Percentiles rank a stretch among this genome's conserved stretches.
Evolutionary conservation across 2,888 invertebrate genomes (phyloP).

Genomic region (Diarsia mendica): DNA sequence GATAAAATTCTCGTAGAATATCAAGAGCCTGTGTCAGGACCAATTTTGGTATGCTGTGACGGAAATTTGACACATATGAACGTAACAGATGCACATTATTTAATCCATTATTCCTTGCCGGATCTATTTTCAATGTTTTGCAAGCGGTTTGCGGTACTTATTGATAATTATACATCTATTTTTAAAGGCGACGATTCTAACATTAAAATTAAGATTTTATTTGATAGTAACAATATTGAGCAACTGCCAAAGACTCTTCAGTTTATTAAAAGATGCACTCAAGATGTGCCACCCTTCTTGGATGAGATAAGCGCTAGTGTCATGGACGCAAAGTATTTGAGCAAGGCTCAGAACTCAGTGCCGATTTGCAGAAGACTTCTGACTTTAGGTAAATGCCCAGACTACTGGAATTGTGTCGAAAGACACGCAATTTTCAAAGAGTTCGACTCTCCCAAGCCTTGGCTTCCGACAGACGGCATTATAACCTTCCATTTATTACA

Average conservation of each 20-base stretch:
- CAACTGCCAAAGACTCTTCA: slow-evolving; percentile 91
- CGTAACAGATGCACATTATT: slow-evolving; percentile 91
- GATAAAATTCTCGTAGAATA: slow-evolving; percentile 82
- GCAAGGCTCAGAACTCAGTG: slow-evolving; percentile 81
- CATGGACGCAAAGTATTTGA: slow-evolving; percentile 80
- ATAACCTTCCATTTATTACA: slow-evolving; percentile 90
- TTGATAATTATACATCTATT: slow-evolving; percentile 90
- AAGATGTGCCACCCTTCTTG: slow-evolving; percentile 79
- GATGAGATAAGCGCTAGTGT: slow-evolving; percentile 78
- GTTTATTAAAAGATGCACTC: slow-evolving; percentile 89
- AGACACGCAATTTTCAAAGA: slow-evolving; percentile 91
- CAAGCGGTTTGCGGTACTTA: slow-evolving; percentile 92
- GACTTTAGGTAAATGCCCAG: slow-evolving; percentile 92
- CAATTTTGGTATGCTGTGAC: slow-evolving; percentile 93
- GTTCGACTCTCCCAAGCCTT: slow-evolving; percentile 87
- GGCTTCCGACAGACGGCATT: slow-evolving; percentile 89
- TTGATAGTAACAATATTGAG: slow-evolving; percentile 90
- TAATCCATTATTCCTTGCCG: slow-evolving; percentile 94
- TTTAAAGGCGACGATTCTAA: slow-evolving; percentile 72
- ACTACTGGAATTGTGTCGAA: slow-evolving; percentile 88
- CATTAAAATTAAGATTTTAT: slow-evolving; percentile 88
- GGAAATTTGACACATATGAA: slow-evolving; percentile 91
- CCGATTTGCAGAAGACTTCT: slow-evolving; percentile 91
- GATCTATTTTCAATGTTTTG: slow-evolving; percentile 92
- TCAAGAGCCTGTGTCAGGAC: slow-evolving; percentile 81